Base-by-base conservation (phyloP, 2,113 vertebrate genomes). In the Pseudorhombus dupliciocellatus region DNA sequence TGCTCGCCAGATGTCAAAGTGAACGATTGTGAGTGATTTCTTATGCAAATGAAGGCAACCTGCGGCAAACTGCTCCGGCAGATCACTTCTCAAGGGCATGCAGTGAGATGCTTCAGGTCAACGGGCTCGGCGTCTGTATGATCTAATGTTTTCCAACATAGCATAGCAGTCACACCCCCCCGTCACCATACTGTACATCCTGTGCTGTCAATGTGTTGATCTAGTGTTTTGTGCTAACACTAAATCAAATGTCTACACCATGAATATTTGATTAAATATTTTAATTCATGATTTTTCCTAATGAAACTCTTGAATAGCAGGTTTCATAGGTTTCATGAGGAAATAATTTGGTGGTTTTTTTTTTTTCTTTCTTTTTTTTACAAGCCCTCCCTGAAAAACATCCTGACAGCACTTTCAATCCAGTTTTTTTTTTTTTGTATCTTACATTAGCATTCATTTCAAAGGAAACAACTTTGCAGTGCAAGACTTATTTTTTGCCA, bases 1-100 rank as follows among this genome's bases (percentile, higher is more conserved):
- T 81, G 84, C 78, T 81, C 79, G 73, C 87, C 84, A 83, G 77
- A 88, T 84, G 84, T 92, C 92, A 85, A 74, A 75, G 73, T 92
- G 89, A 94, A 87, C 74, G 83, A 91, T 81, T 77, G 75, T 90
- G 87, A 85, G 83, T 88, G 87, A 88, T 91, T 92, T 88, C 74
- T 61, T 83, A 93, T 90, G 89, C 87, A 92, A 94, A 94, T 92
- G 80, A 87, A 85, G 87, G 70, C 78, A 70, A 78, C 81, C 78
- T 79, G 75, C 80, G 22, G 85, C 18, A 64, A 80, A 75, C 63
- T 12, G 66, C 59, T 86, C 72, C 69, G 57, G 7, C 66, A 55
- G 16, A 75, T 89, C 87, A 51, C 73, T 70, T 87, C 88, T 92
- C 86, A 93, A 93, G 92, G 91, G 78, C 85, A 85, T 81, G 80